phyloP scores from a whole-genome alignment of 2,797 vertebrate species.

The Myiothlypis coronata region DNA sequence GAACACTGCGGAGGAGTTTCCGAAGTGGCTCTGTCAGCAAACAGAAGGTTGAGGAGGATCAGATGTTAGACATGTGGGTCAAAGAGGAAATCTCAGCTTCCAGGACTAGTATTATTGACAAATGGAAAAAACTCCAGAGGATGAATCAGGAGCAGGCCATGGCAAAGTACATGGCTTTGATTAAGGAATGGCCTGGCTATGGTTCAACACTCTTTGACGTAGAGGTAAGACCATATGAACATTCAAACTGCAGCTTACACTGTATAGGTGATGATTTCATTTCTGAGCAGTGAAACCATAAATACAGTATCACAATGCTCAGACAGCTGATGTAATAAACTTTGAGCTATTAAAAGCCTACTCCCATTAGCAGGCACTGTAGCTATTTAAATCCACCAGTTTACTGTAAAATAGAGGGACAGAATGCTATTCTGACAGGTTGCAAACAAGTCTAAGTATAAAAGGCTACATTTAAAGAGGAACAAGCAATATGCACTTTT shows the following conservation, averaged over 20 bases:
- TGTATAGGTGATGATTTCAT: not conserved
- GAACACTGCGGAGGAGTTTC: slow-evolving; percentile 91
- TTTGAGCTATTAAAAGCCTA: not conserved
- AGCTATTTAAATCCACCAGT: not conserved
- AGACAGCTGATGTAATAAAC: not conserved
- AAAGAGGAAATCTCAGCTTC: slow-evolving; percentile 87
- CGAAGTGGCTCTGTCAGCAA: slow-evolving; percentile 82
- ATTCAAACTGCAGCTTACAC: not conserved
- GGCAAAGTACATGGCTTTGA: slow-evolving; percentile 91
- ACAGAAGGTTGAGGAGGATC: slow-evolving; percentile 87
- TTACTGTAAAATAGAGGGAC: not conserved
- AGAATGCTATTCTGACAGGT: not conserved
- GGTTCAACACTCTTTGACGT: slow-evolving; percentile 93
- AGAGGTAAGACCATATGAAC: slow-evolving; percentile 78
- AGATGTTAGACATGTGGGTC: slow-evolving; percentile 90
- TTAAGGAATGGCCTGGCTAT: slow-evolving; percentile 95
- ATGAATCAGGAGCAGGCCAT: slow-evolving; percentile 92
- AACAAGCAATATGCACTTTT: not conserved
- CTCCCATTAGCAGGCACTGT: not conserved
- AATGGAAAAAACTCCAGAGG: slow-evolving; percentile 92
- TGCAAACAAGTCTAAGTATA: not conserved
- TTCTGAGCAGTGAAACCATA: not conserved
- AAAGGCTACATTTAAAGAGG: not conserved
- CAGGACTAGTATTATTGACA: slow-evolving; percentile 86
- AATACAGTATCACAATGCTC: not conserved